Evolutionary conservation across 2,888 invertebrate species (phyloP), one percentile per base, ranked within the genome.

Genomic region (Fissipunctia ypsillon): DNA sequence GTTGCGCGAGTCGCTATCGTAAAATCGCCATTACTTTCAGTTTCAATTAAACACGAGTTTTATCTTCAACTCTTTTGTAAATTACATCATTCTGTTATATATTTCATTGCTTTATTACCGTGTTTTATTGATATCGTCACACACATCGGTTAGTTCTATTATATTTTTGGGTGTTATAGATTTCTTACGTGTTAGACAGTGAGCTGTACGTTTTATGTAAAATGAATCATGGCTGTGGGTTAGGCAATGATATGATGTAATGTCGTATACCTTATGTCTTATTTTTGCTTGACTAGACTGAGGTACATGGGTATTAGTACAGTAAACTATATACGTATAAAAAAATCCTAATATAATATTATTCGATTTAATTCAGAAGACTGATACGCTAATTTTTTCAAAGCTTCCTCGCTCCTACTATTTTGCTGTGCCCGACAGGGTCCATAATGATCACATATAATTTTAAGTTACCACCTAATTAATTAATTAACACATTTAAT

Each of bases 21-120:
- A 88, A 85, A 84, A 84, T 84, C 80, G 48, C 84, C 73, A 87
- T 87, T 85, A 89, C 89, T 90, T 89, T 89, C 85, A 57, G 75
- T 85, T 86, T 87, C 85, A 88, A 88, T 87, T 87, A 84, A 80
- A 79, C 80, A 61, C 68, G 48, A 80, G 57, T 84, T 87, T 85
- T 87, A 88, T 88, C 77, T 81, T 79, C 60, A 28, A 76, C 76
- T 77, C 65, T 84, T 83, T 83, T 79, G 67, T 76, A 74, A 80
- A 87, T 87, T 81, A 77, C 73, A 84, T 84, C 48, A 86, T 75
- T 73, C 69, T 45, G 78, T 77, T 75, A 78, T 76, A 78, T 78
- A 78, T 85, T 80, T 85, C 84, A 84, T 81, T 78, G 69, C 61
- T 83, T 79, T 81, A 85, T 85, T 81, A 75, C 74, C 28, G 59